phyloP scores from a whole-genome alignment of 2,888 invertebrate genomes.

The Leistus spinibarbis region DNA sequence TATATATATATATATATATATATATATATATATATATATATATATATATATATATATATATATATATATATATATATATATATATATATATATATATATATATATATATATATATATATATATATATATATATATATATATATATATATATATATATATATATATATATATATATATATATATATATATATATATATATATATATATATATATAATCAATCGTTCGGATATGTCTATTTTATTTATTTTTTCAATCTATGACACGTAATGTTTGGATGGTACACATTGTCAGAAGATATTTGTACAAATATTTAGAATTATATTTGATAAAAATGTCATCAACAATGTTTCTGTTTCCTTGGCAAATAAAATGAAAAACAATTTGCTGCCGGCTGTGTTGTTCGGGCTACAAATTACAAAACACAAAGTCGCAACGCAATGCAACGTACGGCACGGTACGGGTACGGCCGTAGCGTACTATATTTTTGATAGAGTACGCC shows the following conservation, averaged over 20 bases:
- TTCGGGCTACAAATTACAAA: background rate
- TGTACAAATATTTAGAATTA: background rate
- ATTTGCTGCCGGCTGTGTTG: background rate
- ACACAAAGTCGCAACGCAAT: background rate
- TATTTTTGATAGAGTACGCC: background rate
- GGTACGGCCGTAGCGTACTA: background rate
- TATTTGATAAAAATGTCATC: background rate
- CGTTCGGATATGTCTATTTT: background rate
- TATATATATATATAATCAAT: slow-evolving; percentile 3
- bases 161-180: slow-evolving; percentile 4
- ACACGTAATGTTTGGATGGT: background rate
- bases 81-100: too few species aligned
- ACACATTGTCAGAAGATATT: background rate
- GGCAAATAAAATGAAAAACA: background rate
- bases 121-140: too few species aligned
- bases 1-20: too few species aligned
- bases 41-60: too few species aligned
- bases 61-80: too few species aligned
- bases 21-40: too few species aligned
- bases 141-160: too few species aligned
- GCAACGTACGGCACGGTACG: background rate
- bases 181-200: slow-evolving; percentile 13
- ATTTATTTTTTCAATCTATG: background rate
- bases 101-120: too few species aligned
- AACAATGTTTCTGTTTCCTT: background rate